phyloP scores from a whole-genome alignment of 2,797 vertebrate species.

The Sciurus vulgaris region DNA sequence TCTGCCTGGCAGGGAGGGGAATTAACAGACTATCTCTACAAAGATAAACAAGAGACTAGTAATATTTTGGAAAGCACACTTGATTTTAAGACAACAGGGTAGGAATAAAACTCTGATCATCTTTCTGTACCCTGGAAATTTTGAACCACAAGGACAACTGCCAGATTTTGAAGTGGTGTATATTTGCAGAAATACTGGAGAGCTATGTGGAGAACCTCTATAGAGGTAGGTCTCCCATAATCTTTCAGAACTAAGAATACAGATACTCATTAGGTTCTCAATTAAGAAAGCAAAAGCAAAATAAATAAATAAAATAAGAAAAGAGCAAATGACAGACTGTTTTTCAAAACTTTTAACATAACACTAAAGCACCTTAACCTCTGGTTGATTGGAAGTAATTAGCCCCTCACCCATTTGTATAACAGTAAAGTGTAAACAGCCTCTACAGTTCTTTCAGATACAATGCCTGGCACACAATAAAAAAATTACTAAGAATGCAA shows the following conservation, averaged over 20 bases:
- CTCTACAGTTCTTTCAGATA: not conserved
- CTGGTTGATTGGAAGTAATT: not conserved
- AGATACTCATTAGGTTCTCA: not conserved
- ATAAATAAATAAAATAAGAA: not conserved
- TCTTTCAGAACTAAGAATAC: not conserved
- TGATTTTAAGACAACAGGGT: not conserved
- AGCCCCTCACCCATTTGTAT: not conserved
- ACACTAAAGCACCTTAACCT: not conserved
- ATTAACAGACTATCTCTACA: not conserved
- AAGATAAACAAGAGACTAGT: not conserved
- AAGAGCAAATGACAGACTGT: not conserved
- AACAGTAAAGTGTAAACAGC: not conserved
- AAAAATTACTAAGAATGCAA: conserved; percentile 16
- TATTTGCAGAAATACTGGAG: not conserved
- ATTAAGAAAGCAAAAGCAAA: not conserved
- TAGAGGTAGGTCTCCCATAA: not conserved
- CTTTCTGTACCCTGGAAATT: conserved; percentile 11
- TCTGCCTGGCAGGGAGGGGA: not conserved
- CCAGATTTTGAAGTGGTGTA: not conserved
- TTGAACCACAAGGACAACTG: not conserved
- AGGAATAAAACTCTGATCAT: not conserved
- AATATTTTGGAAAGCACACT: not conserved
- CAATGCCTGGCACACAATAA: not conserved
- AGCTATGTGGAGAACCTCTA: not conserved
- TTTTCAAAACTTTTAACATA: conserved; percentile 12